Evolutionary conservation across 30 jellyfish, hydroid and myxozoan species (phyloP), one percentile per base, ranked within the genome.

Genomic region (Mastigias papua): DNA sequence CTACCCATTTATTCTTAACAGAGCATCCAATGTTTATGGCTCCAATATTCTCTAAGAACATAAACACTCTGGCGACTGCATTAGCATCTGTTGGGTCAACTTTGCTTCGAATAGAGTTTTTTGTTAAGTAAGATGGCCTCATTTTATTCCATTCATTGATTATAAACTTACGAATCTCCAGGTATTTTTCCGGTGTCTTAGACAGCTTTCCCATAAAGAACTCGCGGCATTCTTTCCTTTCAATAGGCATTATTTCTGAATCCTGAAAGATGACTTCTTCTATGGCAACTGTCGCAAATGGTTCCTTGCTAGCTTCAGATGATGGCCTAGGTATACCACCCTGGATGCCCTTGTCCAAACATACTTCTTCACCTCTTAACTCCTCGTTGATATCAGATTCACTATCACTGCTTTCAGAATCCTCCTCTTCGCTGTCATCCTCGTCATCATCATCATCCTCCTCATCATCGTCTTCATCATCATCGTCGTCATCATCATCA

Each of bases 151-250:
- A 87, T 27, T 61, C 90, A 13, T 67, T 76, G 37, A 77, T 26
- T 65, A 87, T 87, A 25, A 77, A 73, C 34, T 87, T 87, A 5
- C 96, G 62, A 23, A 87, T 77, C 1, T 77, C 63, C 23, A 76
- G 66, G 57, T 87, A 87, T 46, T 77, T 76, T 10, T 69, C 90
- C 7, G 96, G 96, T 21, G 87, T 63, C 60, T 87, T 87, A 4
- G 96, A 76, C 2, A 65, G 73, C 85, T 77, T 87, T 4, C 96
- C 96, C 90, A 67, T 77, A 78, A 87, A 87, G 86, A 87, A 87
- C 64, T 87, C 96, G 16, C 90, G 68, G 32, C 89, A 73, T 31
- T 76, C 87, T 72, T 76, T 76, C 32, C 84, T 49, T 65, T 87
- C 96, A 22, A 87, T 76, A 0, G 88, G 84, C 28, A 58, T n/a